Percentiles rank a stretch among this genome's conserved stretches.
Evolutionary conservation across 2,888 invertebrate genomes (phyloP).

Genomic region (Meloe dianella): DNA sequence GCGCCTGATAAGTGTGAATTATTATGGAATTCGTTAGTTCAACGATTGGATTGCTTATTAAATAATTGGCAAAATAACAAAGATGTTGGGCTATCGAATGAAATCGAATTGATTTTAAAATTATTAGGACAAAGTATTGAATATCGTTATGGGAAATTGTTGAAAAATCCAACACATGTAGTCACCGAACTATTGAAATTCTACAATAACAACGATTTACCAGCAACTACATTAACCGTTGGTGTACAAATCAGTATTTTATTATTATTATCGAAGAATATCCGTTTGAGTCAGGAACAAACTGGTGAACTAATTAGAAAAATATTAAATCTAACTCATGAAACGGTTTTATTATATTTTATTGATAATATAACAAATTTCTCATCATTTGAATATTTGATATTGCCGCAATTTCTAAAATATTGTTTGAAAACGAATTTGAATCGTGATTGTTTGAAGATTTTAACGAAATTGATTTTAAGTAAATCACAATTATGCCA

Average conservation of each 20-base stretch:
- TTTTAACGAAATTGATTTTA: constrained; percentile 71
- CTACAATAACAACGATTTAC: constrained; percentile 58
- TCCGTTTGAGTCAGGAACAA: constrained; percentile 75
- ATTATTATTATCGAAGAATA: constrained; percentile 66
- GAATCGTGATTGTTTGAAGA: constrained; percentile 64
- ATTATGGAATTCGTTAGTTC: constrained; percentile 69
- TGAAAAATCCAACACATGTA: constrained; percentile 67
- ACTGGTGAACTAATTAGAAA: constrained; percentile 73
- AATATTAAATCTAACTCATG: constrained; percentile 65
- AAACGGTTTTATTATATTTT: constrained; percentile 67
- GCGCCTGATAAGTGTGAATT: constrained; percentile 68
- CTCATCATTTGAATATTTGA: constrained; percentile 74
- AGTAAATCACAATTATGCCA: constrained; percentile 70
- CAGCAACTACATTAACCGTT: constrained; percentile 61
- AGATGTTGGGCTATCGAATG: constrained; percentile 31
- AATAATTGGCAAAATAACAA: constrained; percentile 26
- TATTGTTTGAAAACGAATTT: constrained; percentile 65
- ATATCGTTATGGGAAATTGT: constrained; percentile 69
- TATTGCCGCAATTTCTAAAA: constrained; percentile 72
- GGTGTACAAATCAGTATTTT: constrained; percentile 66
- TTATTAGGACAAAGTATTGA: constrained; percentile 68
- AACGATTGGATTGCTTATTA: constrained; percentile 49
- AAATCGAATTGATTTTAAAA: constrained; percentile 59
- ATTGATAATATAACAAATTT: constrained; percentile 70
- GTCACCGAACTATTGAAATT: constrained; percentile 65